These are phyloP conservation scores for Pogonomyrmex californicus DNA, from an alignment of 1,140 invertebrate species.

Conservation along the genomic window DNA sequence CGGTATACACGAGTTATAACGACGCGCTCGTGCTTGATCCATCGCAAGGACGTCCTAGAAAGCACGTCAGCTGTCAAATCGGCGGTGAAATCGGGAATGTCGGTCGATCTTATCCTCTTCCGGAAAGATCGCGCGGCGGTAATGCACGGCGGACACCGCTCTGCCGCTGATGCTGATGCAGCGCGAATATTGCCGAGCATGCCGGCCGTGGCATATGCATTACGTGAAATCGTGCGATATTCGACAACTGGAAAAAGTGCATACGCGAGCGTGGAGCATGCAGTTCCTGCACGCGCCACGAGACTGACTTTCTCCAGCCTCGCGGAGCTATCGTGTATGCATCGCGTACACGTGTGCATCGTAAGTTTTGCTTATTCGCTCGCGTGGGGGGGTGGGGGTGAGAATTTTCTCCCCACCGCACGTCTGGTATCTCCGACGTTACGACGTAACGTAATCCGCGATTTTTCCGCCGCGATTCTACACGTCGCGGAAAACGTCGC, in stretches of 20 bases:
- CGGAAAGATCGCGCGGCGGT: not conserved
- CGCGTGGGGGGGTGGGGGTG: not conserved
- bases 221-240: constrained; percentile 72
- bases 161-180: constrained; percentile 1
- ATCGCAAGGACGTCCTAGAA: constrained; percentile 37
- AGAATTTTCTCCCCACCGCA: not conserved
- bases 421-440: not conserved
- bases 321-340: not conserved
- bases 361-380: constrained; percentile 33
- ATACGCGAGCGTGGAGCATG: constrained; percentile 49
- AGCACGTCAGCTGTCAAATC: not conserved
- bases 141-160: not conserved
- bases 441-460: constrained; percentile 31
- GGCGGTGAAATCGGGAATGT: constrained; percentile 63
- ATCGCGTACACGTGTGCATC: constrained; percentile 12
- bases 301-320: constrained; percentile 74
- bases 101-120: constrained; percentile 51
- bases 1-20: not conserved
- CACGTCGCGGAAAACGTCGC: not conserved
- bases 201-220: constrained; percentile 61
- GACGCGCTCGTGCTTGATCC: not conserved
- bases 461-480: not conserved
- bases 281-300: constrained; percentile 56
- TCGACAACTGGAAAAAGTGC: constrained; percentile 60
- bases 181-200: constrained; percentile 14